A percentile compares a stretch with the other conserved stretches of the same genome.
Conservation (phyloP, 2,888 invertebrate species). For the Andrena marginata region DNA sequence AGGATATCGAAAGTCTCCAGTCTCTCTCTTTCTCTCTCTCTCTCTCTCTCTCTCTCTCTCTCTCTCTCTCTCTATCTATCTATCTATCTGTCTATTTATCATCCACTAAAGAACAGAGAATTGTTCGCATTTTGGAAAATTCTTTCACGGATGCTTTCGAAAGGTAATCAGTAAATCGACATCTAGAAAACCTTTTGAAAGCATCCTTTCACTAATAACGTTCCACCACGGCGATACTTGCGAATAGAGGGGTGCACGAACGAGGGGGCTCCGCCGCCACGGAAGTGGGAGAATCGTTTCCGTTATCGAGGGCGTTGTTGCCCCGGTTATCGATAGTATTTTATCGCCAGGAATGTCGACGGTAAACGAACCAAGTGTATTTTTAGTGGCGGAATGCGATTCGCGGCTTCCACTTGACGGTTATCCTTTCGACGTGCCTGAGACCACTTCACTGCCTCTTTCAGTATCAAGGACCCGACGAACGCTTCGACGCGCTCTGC, state of each 20-base stretch:
- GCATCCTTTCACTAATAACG: constrained; percentile 75
- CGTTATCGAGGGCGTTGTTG: constrained; percentile 16
- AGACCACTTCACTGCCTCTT: constrained; percentile 43
- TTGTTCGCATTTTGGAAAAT: constrained; percentile 12
- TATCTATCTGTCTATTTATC: neutral
- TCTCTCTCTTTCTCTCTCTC: neutral
- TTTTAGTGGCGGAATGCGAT: constrained; percentile 42
- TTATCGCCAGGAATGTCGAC: constrained; percentile 20
- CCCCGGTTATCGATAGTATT: constrained; percentile 14
- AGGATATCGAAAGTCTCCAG: constrained; percentile 36
- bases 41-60: no score
- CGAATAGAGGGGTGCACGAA: neutral
- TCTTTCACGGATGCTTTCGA: constrained; percentile 82
- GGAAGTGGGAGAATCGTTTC: neutral
- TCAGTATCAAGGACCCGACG: constrained; percentile 44
- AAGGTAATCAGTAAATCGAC: constrained; percentile 80
- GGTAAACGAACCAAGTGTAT: constrained; percentile 34
- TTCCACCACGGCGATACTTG: neutral
- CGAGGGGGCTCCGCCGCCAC: constrained; percentile 5
- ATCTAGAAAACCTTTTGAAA: constrained; percentile 82
- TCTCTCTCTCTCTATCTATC: no score
- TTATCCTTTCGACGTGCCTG: constrained; percentile 49
- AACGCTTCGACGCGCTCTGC: constrained; percentile 35
- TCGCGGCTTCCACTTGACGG: constrained; percentile 30
- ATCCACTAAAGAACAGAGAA: neutral